Conservation (phyloP, 2,797 vertebrate species). For the Lepilemur ruficaudatus region DNA sequence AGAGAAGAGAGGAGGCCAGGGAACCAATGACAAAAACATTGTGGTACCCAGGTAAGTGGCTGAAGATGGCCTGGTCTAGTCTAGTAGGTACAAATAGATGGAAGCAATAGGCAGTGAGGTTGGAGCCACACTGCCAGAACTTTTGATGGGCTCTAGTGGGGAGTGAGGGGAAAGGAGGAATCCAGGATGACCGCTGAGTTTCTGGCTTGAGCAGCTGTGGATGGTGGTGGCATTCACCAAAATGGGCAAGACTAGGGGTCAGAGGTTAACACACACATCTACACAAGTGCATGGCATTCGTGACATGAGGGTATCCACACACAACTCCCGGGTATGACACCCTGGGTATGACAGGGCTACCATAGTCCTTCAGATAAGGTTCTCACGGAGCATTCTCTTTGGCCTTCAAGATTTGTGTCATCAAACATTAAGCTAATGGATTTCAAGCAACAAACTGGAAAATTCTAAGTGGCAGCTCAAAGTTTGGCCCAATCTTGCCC, state of each 20-base stretch:
- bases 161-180: neutral
- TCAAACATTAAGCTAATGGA: conserved; percentile 38
- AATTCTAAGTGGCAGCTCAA: neutral
- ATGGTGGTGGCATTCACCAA: neutral
- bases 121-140: neutral
- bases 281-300: neutral
- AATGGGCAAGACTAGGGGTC: neutral
- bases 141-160: neutral
- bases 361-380: neutral
- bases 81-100: neutral
- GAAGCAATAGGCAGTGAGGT: neutral
- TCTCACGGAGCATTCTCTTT: conserved; percentile 11
- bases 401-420: conserved; percentile 6
- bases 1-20: neutral
- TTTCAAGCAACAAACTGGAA: conserved; percentile 29
- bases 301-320: neutral
- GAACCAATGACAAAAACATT: neutral
- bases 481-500: neutral
- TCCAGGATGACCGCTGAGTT: neutral
- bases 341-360: neutral
- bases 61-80: neutral
- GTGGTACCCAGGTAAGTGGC: neutral
- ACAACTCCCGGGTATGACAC: neutral
- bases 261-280: neutral
- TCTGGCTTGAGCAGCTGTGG: neutral